Conservation (phyloP, 1,140 invertebrate species). For the Geopemphigus sp. region DNA sequence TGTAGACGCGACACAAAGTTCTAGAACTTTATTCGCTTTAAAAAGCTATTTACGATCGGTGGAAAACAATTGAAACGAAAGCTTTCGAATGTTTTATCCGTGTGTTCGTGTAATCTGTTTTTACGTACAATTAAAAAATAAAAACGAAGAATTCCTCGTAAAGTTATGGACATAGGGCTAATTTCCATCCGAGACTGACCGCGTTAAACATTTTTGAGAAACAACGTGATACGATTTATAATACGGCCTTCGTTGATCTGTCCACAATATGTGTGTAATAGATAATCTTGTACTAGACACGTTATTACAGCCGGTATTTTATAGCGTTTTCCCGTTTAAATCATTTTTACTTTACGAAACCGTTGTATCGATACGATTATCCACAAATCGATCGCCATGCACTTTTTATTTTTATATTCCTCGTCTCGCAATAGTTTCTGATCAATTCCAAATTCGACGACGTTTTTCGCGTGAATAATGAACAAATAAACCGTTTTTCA, state of each 20-base stretch:
- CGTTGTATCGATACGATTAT: too few species aligned
- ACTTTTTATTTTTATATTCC: not conserved
- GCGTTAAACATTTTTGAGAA: not conserved
- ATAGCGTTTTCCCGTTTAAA: too few species aligned
- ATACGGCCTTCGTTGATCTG: conserved; percentile 12
- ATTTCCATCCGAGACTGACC: not conserved
- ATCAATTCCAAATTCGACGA: conserved; percentile 15
- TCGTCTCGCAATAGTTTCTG: not conserved
- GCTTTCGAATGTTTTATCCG: not conserved
- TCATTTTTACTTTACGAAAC: too few species aligned
- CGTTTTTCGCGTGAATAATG: not conserved
- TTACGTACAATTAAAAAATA: not conserved
- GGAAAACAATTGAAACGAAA: conserved; percentile 22
- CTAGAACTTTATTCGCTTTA: conserved; percentile 34
- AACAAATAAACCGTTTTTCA: not conserved
- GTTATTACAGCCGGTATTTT: too few species aligned
- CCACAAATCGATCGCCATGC: too few species aligned
- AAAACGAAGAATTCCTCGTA: not conserved
- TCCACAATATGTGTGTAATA: not conserved
- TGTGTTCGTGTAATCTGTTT: not conserved
- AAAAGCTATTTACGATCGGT: conserved; percentile 13
- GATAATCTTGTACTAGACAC: too few species aligned
- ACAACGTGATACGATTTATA: not conserved
- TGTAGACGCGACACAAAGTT: conserved; percentile 40
- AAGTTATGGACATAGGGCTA: too few species aligned